phyloP scores from a whole-genome alignment of 1,140 invertebrate species.

The Drosophila nasuta region DNA sequence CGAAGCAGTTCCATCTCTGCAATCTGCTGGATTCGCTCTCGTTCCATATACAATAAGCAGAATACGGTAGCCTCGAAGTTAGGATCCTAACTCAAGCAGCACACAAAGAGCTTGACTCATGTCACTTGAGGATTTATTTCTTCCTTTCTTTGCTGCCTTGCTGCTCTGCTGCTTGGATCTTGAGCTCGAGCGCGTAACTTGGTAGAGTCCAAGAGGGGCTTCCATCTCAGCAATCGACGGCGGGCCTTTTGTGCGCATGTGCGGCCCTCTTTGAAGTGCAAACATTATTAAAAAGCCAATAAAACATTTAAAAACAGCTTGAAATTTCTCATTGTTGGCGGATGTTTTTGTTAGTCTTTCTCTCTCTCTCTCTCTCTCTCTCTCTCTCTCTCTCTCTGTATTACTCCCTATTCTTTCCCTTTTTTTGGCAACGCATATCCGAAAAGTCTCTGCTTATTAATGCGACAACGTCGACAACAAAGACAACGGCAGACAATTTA shows the following conservation, averaged over 20 bases:
- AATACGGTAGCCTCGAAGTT: slow-evolving; percentile 9
- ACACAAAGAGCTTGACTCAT: slow-evolving; percentile 76
- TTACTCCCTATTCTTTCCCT: slow-evolving; percentile 20
- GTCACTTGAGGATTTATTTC: slow-evolving; percentile 81
- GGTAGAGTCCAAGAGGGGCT: slow-evolving; percentile 17
- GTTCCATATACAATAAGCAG: not conserved
- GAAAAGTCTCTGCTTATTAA: slow-evolving; percentile 68
- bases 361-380: not conserved
- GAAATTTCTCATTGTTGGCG: slow-evolving; percentile 80
- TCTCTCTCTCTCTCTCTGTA: not conserved
- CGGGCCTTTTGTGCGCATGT: slow-evolving; percentile 53
- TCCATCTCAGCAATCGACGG: slow-evolving; percentile 5
- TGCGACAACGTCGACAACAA: slow-evolving; percentile 59
- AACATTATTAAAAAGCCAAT: slow-evolving; percentile 83
- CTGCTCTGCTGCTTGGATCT: slow-evolving; percentile 5
- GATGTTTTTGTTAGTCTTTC: not conserved
- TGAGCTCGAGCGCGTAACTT: slow-evolving; percentile 53
- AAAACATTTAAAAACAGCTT: slow-evolving; percentile 84
- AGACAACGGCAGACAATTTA: slow-evolving; percentile 80
- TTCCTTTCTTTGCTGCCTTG: slow-evolving; percentile 66
- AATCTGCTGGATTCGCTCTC: not conserved
- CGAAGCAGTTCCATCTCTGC: slow-evolving; percentile 15
- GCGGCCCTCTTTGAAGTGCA: slow-evolving; percentile 76
- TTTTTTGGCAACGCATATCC: slow-evolving; percentile 69
- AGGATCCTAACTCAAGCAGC: slow-evolving; percentile 27